Base-by-base conservation (phyloP, 2,888 invertebrate genomes). In the Leptinotarsa rubiginosa region DNA sequence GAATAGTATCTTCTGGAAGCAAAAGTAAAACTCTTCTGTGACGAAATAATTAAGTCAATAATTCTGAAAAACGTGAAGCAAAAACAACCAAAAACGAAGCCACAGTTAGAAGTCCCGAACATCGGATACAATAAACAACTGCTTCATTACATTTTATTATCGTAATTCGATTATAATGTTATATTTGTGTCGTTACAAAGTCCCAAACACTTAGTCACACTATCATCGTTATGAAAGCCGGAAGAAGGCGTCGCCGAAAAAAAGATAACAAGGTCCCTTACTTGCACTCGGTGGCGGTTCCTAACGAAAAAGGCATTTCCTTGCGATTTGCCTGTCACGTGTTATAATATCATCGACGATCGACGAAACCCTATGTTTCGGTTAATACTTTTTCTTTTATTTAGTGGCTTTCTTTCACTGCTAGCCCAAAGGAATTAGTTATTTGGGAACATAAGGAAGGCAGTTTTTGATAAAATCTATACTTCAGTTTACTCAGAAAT, bases 201-300 rank as follows among this genome's bases (percentile, higher is more conserved):
- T 62, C 62, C 62, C 16, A 41, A 62, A 62, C n/a, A 62, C 41
- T 62, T 62, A n/a, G 62, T 62, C 62, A 18, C 62, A 41, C 31
- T 41, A 62, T 41, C 62, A 41, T 62, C 31, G 41, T 31, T 25
- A 62, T 41, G 41, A 31, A 62, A 62, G n/a, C 62, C 62, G 62
- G 62, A 62, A 62, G 41, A 31, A 41, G 62, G 62, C 62, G 62
- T 62, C 20, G 25, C 62, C 31, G n/a, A 62, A 62, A 62, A 50
- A 62, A 62, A 62, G 62, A 62, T 62, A 62, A 62, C 62, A 62
- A 62, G 62, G n/a, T 62, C 62, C n/a, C 62, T 41, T 62, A 41
- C 41, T 41, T 41, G 13, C 50, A 16, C 0, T 16, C 50, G 50
- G 13, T 20, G 20, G 25, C 62, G 62, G n/a, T 16, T 62, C 31